Percentiles rank a stretch among this genome's conserved stretches.
Conservation (phyloP, 2,888 invertebrate species). For the Polydrusus cervinus region DNA sequence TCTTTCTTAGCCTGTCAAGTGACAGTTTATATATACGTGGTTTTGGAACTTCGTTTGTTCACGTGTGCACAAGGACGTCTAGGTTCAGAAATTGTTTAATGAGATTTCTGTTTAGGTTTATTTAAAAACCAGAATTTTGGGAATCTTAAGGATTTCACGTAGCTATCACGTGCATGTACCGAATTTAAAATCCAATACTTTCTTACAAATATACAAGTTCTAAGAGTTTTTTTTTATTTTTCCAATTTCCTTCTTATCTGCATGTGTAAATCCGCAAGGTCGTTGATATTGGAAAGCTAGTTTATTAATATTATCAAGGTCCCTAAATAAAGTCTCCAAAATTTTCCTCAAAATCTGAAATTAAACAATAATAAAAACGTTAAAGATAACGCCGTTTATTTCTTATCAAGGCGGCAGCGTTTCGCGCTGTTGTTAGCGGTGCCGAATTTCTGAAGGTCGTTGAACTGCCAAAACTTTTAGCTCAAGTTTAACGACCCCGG, state of each 20-base stretch:
- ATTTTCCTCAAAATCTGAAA: neutral
- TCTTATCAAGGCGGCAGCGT: constrained; percentile 37
- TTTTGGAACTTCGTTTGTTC: no score
- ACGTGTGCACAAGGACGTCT: no score
- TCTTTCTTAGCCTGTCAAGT: neutral
- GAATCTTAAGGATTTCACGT: no score
- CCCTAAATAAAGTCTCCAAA: neutral
- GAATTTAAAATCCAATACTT: no score
- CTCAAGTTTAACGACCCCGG: constrained; percentile 52
- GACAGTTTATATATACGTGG: neutral
- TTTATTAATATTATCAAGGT: no score
- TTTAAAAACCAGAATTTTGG: no score
- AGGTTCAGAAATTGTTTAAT: no score
- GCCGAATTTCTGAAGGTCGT: constrained; percentile 53
- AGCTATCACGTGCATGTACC: no score
- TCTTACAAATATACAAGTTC: no score
- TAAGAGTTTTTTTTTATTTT: no score
- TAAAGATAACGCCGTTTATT: constrained; percentile 29
- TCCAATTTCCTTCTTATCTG: no score
- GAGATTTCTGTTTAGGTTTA: no score
- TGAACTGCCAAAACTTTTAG: constrained; percentile 54
- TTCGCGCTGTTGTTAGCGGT: constrained; percentile 40
- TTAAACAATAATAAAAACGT: constrained; percentile 11
- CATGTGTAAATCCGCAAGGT: neutral
- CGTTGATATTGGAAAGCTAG: neutral